These are phyloP conservation scores for Trididemnum clinides DNA, from an alignment of 23 tunicate genomes.

Conservation along the genomic window DNA sequence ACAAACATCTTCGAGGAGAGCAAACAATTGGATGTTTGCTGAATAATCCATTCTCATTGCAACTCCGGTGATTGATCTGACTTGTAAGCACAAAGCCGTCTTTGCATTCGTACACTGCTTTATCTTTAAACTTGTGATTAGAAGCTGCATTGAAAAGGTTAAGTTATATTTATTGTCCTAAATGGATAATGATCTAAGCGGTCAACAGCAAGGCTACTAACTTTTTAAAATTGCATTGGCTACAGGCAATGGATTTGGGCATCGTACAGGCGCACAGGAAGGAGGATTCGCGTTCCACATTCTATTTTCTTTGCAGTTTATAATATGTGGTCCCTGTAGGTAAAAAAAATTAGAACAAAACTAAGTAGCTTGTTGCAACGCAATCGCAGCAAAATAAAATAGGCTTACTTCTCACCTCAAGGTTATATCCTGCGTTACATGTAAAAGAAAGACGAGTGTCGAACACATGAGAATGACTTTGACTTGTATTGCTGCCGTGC, in stretches of 20 bases:
- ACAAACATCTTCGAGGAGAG: conserved; percentile 4
- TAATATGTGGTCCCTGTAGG: conserved; percentile 14
- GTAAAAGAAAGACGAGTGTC: conserved; percentile 31
- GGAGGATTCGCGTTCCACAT: conserved; percentile 58
- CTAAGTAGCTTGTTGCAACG: no score
- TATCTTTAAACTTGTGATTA: conserved; percentile 4
- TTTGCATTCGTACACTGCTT: conserved; percentile 30
- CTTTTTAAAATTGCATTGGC: conserved; percentile 40
- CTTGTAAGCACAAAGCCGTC: conserved; percentile 23
- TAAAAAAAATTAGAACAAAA: background rate
- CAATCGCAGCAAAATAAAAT: no score
- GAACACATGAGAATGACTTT: background rate
- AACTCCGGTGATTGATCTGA: conserved; percentile 2
- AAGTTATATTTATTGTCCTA: background rate
- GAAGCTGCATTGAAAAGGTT: conserved; percentile 1
- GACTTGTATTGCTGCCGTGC: background rate
- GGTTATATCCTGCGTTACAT: conserved; percentile 34
- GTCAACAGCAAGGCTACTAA: conserved; percentile 9
- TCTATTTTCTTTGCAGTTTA: conserved; percentile 39
- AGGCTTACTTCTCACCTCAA: conserved; percentile 36
- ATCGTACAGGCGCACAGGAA: conserved; percentile 43
- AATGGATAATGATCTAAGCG: no score
- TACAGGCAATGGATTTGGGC: conserved; percentile 43
- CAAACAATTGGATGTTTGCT: conserved; percentile 28
- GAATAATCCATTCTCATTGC: conserved; percentile 51